Evolutionary conservation across 1,140 invertebrate genomes (phyloP).

Genomic region (Sitobion miscanthi): DNA sequence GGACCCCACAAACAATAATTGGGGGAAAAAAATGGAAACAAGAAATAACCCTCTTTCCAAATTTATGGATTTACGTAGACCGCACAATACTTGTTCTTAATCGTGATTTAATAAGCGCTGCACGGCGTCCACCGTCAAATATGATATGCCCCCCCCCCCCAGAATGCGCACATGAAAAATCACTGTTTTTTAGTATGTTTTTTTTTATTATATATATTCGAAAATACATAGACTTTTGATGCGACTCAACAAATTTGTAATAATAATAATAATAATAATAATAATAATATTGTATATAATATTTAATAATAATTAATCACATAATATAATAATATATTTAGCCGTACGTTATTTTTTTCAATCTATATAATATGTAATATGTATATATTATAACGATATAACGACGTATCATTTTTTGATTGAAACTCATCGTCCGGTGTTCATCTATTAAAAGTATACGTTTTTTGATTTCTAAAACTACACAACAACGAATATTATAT

Average conservation of each 20-base stretch:
- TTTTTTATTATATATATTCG: constrained; percentile 26
- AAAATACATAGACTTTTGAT: constrained; percentile 55
- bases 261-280: background rate
- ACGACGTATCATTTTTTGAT: constrained; percentile 17
- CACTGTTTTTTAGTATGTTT: constrained; percentile 17
- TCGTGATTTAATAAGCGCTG: constrained; percentile 42
- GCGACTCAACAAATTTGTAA: constrained; percentile 39
- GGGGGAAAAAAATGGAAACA: background rate
- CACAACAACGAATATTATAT: background rate
- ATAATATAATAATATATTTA: constrained; percentile 16
- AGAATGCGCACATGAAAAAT: constrained; percentile 8
- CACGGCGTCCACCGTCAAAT: background rate
- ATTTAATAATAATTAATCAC: constrained; percentile 40
- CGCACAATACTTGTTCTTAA: constrained; percentile 42
- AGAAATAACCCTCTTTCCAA: constrained; percentile 44
- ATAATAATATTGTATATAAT: background rate
- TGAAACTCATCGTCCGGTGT: constrained; percentile 36
- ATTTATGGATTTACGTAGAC: constrained; percentile 45
- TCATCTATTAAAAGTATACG: background rate
- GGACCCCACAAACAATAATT: background rate
- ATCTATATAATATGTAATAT: background rate
- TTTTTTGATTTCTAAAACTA: constrained; percentile 19
- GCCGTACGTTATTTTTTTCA: background rate
- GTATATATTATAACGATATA: background rate
- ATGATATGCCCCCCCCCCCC: background rate